Evolutionary conservation across 2,113 vertebrate species (phyloP).

Genomic region (Electrona antarctica): DNA sequence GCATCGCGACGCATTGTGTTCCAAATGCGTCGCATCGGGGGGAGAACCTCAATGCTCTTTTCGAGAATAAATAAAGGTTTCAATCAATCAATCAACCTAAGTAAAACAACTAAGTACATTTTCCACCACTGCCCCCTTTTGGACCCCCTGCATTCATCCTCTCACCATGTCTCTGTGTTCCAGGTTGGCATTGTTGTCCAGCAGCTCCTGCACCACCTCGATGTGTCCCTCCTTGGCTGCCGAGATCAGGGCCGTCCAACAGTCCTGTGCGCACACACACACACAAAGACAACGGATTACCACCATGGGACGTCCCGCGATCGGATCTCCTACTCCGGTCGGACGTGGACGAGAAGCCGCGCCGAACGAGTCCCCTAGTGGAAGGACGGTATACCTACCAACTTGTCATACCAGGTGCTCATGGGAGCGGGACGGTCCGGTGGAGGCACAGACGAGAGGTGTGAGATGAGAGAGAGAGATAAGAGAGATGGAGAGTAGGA

Average conservation of each 20-base stretch:
- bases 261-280: slow-evolving; percentile 81
- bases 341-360: background rate
- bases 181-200: slow-evolving; percentile 86
- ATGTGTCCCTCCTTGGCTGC: slow-evolving; percentile 94
- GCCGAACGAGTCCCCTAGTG: background rate
- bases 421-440: slow-evolving; percentile 53
- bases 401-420: slow-evolving; percentile 77
- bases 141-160: background rate
- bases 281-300: slow-evolving; percentile 43
- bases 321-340: slow-evolving; percentile 16
- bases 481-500: slow-evolving; percentile 10
- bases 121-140: too few relatives aligned
- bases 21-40: too few relatives aligned
- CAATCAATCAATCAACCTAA: too few relatives aligned
- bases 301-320: slow-evolving; percentile 31
- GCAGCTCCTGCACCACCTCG: slow-evolving; percentile 88
- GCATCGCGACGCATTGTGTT: too few relatives aligned
- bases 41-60: too few relatives aligned
- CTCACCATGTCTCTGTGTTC: slow-evolving; percentile 96
- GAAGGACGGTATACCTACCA: slow-evolving; percentile 64
- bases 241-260: slow-evolving; percentile 97
- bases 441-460: slow-evolving; percentile 19
- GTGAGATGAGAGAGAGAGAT: background rate
- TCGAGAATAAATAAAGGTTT: too few relatives aligned
- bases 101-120: too few relatives aligned